Base-by-base conservation (phyloP, 53 echinoderm and acorn worm genomes). In the Luidia sarsii region DNA sequence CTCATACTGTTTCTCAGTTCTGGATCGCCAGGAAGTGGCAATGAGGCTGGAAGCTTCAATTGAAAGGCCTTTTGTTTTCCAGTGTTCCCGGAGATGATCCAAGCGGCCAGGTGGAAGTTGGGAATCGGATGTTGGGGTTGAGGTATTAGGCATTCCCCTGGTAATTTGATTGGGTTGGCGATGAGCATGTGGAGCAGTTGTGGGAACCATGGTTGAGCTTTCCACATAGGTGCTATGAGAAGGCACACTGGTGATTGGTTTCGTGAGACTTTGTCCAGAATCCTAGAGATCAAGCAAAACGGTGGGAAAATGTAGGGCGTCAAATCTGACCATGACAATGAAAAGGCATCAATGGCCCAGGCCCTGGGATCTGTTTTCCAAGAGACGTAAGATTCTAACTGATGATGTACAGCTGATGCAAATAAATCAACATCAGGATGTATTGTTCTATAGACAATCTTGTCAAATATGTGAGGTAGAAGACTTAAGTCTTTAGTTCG, bases 361-460 rank as follows among this genome's bases (percentile, higher is more conserved):
- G 63, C 63, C 3, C 19, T 18, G 18, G 64, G 64, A 5, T 64
- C 64, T 33, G 33, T 18, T 39, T 65, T 39, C 25, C 38, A 37
- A 16, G 64, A 75, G 11, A 3, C 73, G 38, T 51, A 74, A 30
- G 2, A 24, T 52, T 39, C 33, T n/a, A 84, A 39, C 52, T 73
- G 36, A 22, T 65, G 72, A 73, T 84, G 68, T n/a, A 24, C 30
- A 48, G 24, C 3, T 5, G 84, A 72, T 31, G 84, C 84, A 73
- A 84, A 73, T 21, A 72, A 27, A 84, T 65, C 73, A 52, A 73
- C 73, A 25, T 73, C 65, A 50, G 73, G 73, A 38, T 18, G 33
- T 38, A 84, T 68, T 10, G 83, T 71, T 5, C 11, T 13, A 3
- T 48, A n/a, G 38, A 85, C 52, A 50, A 85, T 38, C 14, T 39